phyloP scores from a whole-genome alignment of 2,797 vertebrate species.

The Acipenser transmontanus region DNA sequence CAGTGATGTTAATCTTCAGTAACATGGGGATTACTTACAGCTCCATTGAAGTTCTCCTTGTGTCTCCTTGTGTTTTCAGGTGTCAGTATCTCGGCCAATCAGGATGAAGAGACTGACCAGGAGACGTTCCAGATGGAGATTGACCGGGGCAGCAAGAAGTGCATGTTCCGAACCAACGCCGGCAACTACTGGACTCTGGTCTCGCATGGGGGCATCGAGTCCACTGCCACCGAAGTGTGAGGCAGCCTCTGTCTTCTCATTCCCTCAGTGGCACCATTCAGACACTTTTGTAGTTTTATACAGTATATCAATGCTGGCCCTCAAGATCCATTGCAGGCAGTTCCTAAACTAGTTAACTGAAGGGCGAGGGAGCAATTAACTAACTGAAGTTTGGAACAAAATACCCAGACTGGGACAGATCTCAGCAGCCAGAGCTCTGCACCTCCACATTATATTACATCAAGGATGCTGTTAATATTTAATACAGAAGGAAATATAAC shows the following conservation, averaged over 20 bases:
- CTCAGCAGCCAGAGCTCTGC: too few relatives aligned
- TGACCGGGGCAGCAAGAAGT: constrained; percentile 80
- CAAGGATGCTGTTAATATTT: too few relatives aligned
- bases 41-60: neutral
- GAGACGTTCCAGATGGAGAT: constrained; percentile 97
- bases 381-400: too few relatives aligned
- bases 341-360: too few relatives aligned
- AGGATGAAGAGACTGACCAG: constrained; percentile 87
- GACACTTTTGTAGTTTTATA: too few relatives aligned
- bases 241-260: constrained; percentile 27
- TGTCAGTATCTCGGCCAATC: constrained; percentile 88
- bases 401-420: too few relatives aligned
- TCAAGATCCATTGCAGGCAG: too few relatives aligned
- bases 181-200: constrained; percentile 91
- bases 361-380: too few relatives aligned
- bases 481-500: too few relatives aligned
- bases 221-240: constrained; percentile 81
- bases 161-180: constrained; percentile 77
- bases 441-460: too few relatives aligned
- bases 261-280: neutral
- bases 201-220: constrained; percentile 86
- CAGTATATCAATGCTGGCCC: too few relatives aligned
- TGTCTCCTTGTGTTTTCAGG: constrained; percentile 53
- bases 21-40: neutral
- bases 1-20: too few relatives aligned